Evolutionary conservation across 2,888 invertebrate genomes (phyloP), one percentile per base, ranked within the genome.

Genomic region (Cephus pulcher): DNA sequence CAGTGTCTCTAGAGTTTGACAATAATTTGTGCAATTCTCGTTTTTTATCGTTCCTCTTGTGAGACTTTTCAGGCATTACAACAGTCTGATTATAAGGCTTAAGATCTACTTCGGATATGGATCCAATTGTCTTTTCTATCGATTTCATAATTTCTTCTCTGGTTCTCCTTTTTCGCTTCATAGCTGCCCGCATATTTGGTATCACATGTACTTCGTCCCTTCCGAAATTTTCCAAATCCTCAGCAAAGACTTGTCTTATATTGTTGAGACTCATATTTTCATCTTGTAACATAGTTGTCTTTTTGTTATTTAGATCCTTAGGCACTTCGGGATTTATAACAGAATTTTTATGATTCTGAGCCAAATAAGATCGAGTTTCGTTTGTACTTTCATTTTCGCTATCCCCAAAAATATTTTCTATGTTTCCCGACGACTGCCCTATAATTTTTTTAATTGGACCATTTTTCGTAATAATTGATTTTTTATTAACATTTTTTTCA

Each of bases 101-200:
- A 56, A 56, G 56, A 56, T 56, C 56, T 23, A 56, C 23, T 12
- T 83, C 82, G 0, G 84, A 80, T 3, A 75, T 75, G 69, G 79
- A 82, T 71, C 78, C 82, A 76, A 86, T 81, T 11, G 83, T 82
- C 75, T 77, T 86, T 37, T 85, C 85, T 75, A 84, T 80, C 0
- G 85, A 84, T 35, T 80, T 84, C 85, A 85, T 85, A 33, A 84
- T 84, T 77, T 86, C 85, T 33, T 83, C 81, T 32, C 82, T 81
- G 9, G 81, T 84, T 80, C 79, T 81, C 69, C 77, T 82, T 71
- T 85, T 83, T 23, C 83, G 81, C 34, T 83, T 84, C 75, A 82
- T 78, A 23, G 84, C 81, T 9, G 85, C 83, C 71, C 79, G 78
- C 33, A 80, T 80, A 40, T 84, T 84, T 73, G 82, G 76, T 74